A percentile compares a stretch with the other conserved stretches of the same genome.
These are phyloP conservation scores for Pelvicachromis taeniatus DNA, from an alignment of 2,113 vertebrate genomes.

Conservation along the genomic window DNA sequence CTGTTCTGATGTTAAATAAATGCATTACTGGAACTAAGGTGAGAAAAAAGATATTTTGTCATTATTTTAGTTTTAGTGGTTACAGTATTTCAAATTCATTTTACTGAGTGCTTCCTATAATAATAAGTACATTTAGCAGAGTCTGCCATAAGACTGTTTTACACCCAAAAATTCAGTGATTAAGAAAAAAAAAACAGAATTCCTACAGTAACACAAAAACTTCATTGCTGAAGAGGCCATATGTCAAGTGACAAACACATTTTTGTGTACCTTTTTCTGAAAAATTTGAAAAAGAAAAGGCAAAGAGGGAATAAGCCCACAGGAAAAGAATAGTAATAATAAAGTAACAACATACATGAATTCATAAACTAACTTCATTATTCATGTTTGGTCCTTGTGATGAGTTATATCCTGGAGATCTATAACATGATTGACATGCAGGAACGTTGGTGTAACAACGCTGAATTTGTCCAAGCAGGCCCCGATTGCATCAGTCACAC, in stretches of 20 bases:
- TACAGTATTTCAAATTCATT: background rate
- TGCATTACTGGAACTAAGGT: background rate
- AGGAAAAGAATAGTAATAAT: background rate
- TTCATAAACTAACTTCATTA: constrained; percentile 11
- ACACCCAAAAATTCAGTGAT: background rate
- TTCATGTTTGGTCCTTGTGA: constrained; percentile 13
- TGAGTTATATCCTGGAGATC: constrained; percentile 49
- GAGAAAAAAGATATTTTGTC: background rate
- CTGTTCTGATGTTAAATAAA: background rate
- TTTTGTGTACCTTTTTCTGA: background rate
- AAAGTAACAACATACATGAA: background rate
- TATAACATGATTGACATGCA: constrained; percentile 63
- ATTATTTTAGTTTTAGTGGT: background rate
- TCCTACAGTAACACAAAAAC: background rate
- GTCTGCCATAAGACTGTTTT: background rate
- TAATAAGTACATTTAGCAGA: background rate
- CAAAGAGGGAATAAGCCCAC: background rate
- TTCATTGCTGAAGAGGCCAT: background rate
- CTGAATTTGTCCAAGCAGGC: constrained; percentile 66
- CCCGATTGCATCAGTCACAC: constrained; percentile 74
- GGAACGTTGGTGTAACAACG: constrained; percentile 49
- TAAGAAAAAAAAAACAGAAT: constrained; percentile 7
- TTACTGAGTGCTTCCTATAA: background rate
- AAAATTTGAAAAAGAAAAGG: background rate
- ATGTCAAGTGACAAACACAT: background rate